Base-by-base conservation (phyloP, 2,888 invertebrate genomes). In the Noctua janthe region DNA sequence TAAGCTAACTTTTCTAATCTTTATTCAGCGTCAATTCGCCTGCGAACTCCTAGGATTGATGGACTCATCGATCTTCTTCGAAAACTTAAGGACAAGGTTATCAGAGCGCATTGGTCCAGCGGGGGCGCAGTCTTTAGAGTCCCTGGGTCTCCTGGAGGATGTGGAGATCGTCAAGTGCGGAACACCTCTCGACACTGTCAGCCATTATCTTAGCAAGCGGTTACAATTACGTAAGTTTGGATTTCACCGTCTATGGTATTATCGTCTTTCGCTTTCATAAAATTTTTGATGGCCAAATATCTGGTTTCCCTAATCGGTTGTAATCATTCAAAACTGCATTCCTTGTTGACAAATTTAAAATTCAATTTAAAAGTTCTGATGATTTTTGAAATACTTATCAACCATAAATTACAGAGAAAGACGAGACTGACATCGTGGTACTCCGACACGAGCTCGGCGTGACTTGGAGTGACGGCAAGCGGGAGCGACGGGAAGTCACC, bases 401-500 rank as follows among this genome's bases (percentile, higher is more conserved):
- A 20, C 17, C 15, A 54, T 66, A 5, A 29, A 54, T 83, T 84
- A 23, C 88, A 97, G 97, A 89, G 82, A 97, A 97, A 82, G 97
- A 98, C 74, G 99, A 99, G 95, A 97, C 99, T 0, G 99, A 99
- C 97, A 97, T 99, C 89, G 98, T 99, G 3, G 98, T 99, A 56
- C 97, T 99, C 88, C 98, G 99, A 0, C 99, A 99, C 94, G 99
- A 99, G 92, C 97, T 99, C 71, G 98, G 98, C 51, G 99, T 99
- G 80, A 98, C 98, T 81, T 99, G 99, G 99, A 98, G 99, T 6
- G 99, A 99, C 92, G 98, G 98, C 39, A 97, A 97, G 85, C 97
- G 98, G 85, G 99, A 99, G 95, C 97, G 97, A 73, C 98, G 99
- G 72, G 98, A 98, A 84, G 98, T 99, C 74, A 99, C 98, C 86